Evolutionary conservation across 1,140 invertebrate species (phyloP).

Genomic region (Trichonephila clavipes): DNA sequence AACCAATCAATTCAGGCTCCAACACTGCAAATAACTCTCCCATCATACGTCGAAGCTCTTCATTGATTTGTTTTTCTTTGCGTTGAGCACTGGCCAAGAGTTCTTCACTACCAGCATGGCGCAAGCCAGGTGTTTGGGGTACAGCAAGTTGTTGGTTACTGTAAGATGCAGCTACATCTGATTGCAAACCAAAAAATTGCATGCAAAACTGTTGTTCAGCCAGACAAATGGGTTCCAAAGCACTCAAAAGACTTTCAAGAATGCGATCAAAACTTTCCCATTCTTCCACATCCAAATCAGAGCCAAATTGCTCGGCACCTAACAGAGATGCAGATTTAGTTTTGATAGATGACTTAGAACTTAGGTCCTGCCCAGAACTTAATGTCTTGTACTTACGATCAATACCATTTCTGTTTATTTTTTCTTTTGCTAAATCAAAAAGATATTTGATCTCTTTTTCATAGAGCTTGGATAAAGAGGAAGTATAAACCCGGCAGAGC

Average conservation of each 20-base stretch:
- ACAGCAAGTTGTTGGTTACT: constrained; percentile 49
- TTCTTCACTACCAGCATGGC: constrained; percentile 74
- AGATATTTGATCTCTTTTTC: constrained; percentile 90
- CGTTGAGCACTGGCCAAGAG: constrained; percentile 43
- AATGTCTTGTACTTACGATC: constrained; percentile 77
- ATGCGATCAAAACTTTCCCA: constrained; percentile 85
- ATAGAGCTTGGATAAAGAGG: constrained; percentile 90
- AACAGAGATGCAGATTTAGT: constrained; percentile 81
- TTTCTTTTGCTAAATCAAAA: constrained; percentile 88
- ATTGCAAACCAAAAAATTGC: constrained; percentile 94
- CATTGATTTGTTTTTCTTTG: constrained; percentile 80
- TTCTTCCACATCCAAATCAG: constrained; percentile 83
- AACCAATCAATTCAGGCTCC: constrained; percentile 91
- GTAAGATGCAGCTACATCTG: constrained; percentile 78
- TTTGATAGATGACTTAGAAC: constrained; percentile 77
- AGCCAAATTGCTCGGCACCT: constrained; percentile 84
- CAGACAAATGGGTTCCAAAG: constrained; percentile 94
- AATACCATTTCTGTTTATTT: constrained; percentile 68
- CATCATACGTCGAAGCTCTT: constrained; percentile 86
- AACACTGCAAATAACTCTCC: constrained; percentile 91
- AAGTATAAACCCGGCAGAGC: constrained; percentile 90
- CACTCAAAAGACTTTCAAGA: constrained; percentile 90
- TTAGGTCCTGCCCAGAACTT: constrained; percentile 80
- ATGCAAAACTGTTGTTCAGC: constrained; percentile 98
- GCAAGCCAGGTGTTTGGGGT: constrained; percentile 39